Conservation (phyloP, 2,797 vertebrate genomes). For the Epinephelus awoara region DNA sequence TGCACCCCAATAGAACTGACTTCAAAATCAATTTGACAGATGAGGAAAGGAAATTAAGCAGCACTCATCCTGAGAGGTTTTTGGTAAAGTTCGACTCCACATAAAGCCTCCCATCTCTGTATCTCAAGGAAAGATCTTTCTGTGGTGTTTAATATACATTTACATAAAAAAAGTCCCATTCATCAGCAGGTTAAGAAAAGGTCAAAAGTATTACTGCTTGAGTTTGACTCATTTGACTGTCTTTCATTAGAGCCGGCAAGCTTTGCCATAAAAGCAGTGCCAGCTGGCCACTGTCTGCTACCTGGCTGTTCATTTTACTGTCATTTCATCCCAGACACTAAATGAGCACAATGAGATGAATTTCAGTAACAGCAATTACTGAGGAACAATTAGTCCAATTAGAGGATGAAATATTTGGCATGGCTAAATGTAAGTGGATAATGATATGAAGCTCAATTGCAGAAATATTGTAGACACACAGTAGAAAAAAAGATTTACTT, state of each 20-base stretch:
- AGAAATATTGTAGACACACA: not conserved
- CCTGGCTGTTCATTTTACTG: conserved; percentile 44
- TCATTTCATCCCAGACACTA: conserved; percentile 42
- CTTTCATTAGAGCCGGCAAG: conserved; percentile 49
- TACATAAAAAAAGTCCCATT: conserved; percentile 14
- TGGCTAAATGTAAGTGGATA: conserved; percentile 27
- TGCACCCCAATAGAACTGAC: conserved; percentile 1
- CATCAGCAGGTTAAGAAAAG: conserved; percentile 37
- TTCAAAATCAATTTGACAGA: conserved; percentile 34
- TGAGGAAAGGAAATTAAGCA: not conserved
- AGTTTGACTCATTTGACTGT: conserved; percentile 35
- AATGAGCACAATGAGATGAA: conserved; percentile 43
- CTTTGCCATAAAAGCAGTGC: conserved; percentile 42
- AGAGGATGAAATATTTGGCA: conserved; percentile 30
- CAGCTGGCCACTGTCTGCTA: conserved; percentile 50
- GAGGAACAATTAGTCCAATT: conserved; percentile 52
- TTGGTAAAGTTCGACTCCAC: not conserved
- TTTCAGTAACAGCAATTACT: conserved; percentile 40
- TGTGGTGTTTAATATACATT: not conserved
- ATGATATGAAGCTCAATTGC: conserved; percentile 28
- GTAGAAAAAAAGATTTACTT: not conserved
- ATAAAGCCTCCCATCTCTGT: not conserved
- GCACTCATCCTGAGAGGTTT: conserved; percentile 3
- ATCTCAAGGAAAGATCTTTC: conserved; percentile 8
- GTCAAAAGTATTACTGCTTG: conserved; percentile 24